Conservation (phyloP, 2,113 vertebrate species). For the Corythaixoides concolor region DNA sequence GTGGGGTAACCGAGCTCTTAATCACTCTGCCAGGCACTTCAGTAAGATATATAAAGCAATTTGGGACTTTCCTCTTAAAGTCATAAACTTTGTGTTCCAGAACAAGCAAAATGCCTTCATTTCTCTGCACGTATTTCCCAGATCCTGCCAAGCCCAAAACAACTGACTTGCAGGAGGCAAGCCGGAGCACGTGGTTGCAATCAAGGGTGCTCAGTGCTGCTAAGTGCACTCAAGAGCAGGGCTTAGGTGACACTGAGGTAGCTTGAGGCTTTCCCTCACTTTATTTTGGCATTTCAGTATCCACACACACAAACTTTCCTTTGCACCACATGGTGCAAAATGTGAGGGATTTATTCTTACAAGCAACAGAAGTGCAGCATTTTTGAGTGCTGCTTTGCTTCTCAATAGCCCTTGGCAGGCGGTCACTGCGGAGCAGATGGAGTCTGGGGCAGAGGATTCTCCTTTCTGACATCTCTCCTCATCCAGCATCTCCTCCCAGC, state of each 20-base stretch:
- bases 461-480: background rate
- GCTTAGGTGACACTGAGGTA: rapidly evolving
- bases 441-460: background rate
- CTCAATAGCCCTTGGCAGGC: background rate
- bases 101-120: background rate
- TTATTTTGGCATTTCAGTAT: background rate
- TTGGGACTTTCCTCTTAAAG: background rate
- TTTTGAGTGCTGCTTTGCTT: background rate
- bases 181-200: rapidly evolving
- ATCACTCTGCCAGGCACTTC: background rate
- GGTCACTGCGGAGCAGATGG: background rate
- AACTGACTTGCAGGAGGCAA: background rate
- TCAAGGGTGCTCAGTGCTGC: rapidly evolving
- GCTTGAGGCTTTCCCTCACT: background rate
- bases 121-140: background rate
- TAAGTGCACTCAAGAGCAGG: background rate
- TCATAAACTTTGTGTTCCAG: background rate
- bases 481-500: background rate
- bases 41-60: background rate
- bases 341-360: background rate
- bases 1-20: background rate
- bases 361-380: background rate
- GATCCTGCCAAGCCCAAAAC: background rate
- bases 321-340: background rate
- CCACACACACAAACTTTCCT: background rate